Evolutionary conservation across 1,140 invertebrate species (phyloP).

Genomic region (Euwallacea fornicatus): DNA sequence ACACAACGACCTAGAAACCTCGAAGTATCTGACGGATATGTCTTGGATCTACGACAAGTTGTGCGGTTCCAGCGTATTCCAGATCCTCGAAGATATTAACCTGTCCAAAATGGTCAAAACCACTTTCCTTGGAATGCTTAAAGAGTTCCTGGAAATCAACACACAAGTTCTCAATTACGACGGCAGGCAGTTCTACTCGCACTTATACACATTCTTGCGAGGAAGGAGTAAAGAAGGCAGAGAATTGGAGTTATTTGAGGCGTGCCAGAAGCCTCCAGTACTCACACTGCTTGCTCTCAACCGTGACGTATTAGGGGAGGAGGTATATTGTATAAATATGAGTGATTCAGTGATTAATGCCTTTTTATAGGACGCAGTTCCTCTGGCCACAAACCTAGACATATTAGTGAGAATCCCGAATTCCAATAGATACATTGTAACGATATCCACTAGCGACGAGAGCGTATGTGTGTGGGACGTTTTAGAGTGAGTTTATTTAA

Average conservation of each 20-base stretch:
- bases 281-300: constrained; percentile 58
- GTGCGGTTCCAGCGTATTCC: constrained; percentile 65
- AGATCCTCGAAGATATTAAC: constrained; percentile 68
- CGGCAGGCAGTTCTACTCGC: constrained; percentile 73
- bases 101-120: constrained; percentile 57
- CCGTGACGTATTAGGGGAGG: constrained; percentile 40
- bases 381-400: constrained; percentile 52
- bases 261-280: constrained; percentile 55
- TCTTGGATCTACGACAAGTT: constrained; percentile 77
- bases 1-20: constrained; percentile 48
- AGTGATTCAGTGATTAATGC: background rate
- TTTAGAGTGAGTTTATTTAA: constrained; percentile 56
- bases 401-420: constrained; percentile 61
- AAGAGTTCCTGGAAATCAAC: constrained; percentile 66
- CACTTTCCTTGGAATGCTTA: constrained; percentile 64
- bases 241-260: constrained; percentile 4
- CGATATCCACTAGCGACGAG: constrained; percentile 69
- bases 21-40: constrained; percentile 62
- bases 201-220: constrained; percentile 63
- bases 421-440: constrained; percentile 68
- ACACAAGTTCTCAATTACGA: constrained; percentile 71
- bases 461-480: constrained; percentile 82
- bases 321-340: background rate
- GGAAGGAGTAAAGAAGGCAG: constrained; percentile 5
- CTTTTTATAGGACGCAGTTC: background rate